Base-by-base conservation (phyloP, 1,140 invertebrate species). In the Mactra quadrangularis region DNA sequence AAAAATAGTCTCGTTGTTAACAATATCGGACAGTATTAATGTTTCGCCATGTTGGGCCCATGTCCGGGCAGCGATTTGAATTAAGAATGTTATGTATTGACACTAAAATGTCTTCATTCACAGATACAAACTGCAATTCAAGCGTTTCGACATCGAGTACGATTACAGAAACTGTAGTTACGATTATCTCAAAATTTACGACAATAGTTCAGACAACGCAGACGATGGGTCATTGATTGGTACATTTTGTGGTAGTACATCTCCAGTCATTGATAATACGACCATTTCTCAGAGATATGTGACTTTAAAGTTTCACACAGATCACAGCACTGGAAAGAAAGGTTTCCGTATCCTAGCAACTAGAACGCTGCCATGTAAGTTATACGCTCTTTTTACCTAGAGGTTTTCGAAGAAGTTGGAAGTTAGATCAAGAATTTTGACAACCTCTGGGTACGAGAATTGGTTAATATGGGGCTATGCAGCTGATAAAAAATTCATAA, bases 331-430 rank as follows among this genome's bases (percentile, higher is more conserved):
- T 31, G 77, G 66, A 29, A 47, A 45, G 35, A 71, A 81, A 15
- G 77, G 77, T 0, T 81, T 47, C 27, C 31, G 62, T 15, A 70
- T 81, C 31, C n/a, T 81, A 22, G 77, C 77, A 45, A 81, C 77
- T 22, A 47, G 77, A 47, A 81, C 77, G 3, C 22, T 81, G 6
- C 77, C 77, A 13, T 70, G 77, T 81, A 71, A 81, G 52, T 70
- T 74, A 19, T 60, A 6, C 3, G 17, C 17, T 22, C 52, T 47
- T 47, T 47, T 7, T 47, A 47, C 41, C 7, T 47, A 47, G 17
- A 47, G 17, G 7, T 9, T 47, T 47, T 47, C 17, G 7, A n/a
- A n/a, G n/a, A n/a, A n/a, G n/a, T n/a, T n/a, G n/a, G n/a, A n/a
- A n/a, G n/a, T n/a, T n/a, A n/a, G n/a, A n/a, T n/a, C n/a, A n/a